These are phyloP conservation scores for Platysteira castanea DNA, from an alignment of 2,113 vertebrate species.

Conservation along the genomic window DNA sequence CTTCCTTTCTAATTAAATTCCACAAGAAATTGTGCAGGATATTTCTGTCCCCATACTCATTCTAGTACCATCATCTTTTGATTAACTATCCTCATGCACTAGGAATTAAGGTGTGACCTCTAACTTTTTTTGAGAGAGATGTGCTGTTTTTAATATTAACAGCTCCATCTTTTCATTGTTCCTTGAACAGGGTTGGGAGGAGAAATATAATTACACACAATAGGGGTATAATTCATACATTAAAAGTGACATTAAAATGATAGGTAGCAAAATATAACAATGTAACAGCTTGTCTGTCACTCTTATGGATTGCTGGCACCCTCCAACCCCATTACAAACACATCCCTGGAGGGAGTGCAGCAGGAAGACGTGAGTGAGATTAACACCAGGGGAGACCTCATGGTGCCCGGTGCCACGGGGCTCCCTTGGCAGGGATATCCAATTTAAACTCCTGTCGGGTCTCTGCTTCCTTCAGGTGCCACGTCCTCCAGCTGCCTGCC, in stretches of 20 bases:
- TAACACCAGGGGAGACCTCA: background rate
- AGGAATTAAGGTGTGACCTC: conserved; percentile 68
- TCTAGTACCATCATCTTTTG: conserved; percentile 64
- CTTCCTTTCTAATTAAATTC: conserved; percentile 69
- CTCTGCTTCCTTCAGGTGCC: background rate
- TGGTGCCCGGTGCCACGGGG: accelerated
- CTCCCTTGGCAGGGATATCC: background rate
- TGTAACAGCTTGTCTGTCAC: conserved; percentile 32
- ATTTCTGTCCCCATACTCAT: conserved; percentile 59
- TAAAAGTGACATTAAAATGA: conserved; percentile 50
- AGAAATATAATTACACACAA: conserved; percentile 67
- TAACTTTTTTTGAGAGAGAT: conserved; percentile 63
- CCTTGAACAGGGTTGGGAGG: conserved; percentile 40
- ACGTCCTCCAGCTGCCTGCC: accelerated
- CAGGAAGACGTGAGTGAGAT: background rate
- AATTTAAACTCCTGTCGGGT: background rate
- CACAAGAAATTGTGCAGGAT: conserved; percentile 56
- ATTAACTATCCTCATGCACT: conserved; percentile 61
- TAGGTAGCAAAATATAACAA: conserved; percentile 51
- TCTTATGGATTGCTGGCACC: conserved; percentile 34
- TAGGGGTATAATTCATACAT: conserved; percentile 57
- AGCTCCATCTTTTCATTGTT: conserved; percentile 38
- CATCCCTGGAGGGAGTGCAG: background rate
- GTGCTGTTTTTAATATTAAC: conserved; percentile 62
- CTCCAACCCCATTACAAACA: conserved; percentile 14